Conservation (phyloP, 2,888 invertebrate species). For the Psococerastis gibbosa region DNA sequence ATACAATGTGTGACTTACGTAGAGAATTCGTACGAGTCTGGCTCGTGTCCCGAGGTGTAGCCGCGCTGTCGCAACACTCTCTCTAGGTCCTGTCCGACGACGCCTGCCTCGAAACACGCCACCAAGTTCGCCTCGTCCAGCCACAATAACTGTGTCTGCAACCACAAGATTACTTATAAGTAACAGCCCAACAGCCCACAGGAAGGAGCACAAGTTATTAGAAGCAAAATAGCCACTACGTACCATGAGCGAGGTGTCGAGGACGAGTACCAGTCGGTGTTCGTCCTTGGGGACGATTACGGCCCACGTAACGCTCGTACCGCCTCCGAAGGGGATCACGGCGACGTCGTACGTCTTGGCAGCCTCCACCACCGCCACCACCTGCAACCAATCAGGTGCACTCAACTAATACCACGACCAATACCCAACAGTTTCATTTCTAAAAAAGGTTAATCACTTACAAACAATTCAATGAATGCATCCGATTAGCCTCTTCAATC, state of each 20-base stretch:
- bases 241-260: conserved; percentile 90
- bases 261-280: conserved; percentile 57
- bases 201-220: no score
- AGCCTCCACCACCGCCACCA: conserved; percentile 48
- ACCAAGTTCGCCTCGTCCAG: conserved; percentile 69
- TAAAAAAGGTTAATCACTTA: no score
- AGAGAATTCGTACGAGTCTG: conserved; percentile 95
- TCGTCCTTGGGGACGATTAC: conserved; percentile 67
- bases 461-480: no score
- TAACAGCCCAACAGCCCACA: no score
- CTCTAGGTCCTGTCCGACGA: conserved; percentile 89
- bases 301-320: conserved; percentile 81
- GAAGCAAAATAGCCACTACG: conserved; percentile 11
- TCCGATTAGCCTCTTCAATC: no score
- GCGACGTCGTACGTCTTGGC: conserved; percentile 58
- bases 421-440: no score
- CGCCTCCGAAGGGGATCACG: conserved; percentile 87
- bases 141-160: conserved; percentile 77
- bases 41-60: conserved; percentile 88
- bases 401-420: no score
- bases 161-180: no score
- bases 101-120: conserved; percentile 72
- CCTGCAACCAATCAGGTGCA: no score
- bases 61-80: conserved; percentile 57
- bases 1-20: conserved; percentile 33